Percentiles rank a stretch among this genome's conserved stretches.
phyloP scores from a whole-genome alignment of 2,888 invertebrate genomes.

The Drosophila flavopinicola region DNA sequence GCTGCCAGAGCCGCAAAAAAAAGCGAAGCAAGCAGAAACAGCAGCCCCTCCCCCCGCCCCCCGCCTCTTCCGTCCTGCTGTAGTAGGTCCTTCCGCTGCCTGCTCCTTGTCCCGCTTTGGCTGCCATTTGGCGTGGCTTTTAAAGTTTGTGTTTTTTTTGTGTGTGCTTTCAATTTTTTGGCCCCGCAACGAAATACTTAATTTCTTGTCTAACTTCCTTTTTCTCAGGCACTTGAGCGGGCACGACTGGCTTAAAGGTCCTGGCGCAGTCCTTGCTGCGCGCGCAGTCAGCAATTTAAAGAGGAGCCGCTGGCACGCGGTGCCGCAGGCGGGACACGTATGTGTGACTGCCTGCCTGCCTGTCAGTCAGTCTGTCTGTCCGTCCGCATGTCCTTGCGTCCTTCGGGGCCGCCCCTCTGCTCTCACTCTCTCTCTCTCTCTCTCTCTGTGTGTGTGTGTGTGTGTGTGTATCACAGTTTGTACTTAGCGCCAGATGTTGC shows the following conservation, averaged over 20 bases:
- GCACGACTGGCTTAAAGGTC: conserved; percentile 50
- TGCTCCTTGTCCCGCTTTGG: conserved; percentile 12
- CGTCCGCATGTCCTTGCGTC: conserved; percentile 21
- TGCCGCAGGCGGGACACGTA: conserved; percentile 34
- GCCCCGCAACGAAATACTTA: conserved; percentile 48
- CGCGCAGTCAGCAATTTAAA: conserved; percentile 71
- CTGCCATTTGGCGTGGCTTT: conserved; percentile 53
- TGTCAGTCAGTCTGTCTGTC: conserved; percentile 21
- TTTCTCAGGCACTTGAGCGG: conserved; percentile 55
- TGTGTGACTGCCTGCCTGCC: conserved; percentile 24
- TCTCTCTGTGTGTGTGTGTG: conserved; percentile 15
- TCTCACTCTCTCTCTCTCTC: too few species aligned
- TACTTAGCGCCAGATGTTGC: conserved; percentile 79
- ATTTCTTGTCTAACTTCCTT: conserved; percentile 68
- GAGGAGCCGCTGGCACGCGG: conserved; percentile 66
- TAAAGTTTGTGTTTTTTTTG: conserved; percentile 38
- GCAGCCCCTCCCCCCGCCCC: not conserved
- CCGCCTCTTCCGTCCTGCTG: not conserved
- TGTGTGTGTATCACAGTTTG: conserved; percentile 76
- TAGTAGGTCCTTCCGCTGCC: too few species aligned
- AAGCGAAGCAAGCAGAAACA: not conserved
- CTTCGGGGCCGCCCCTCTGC: conserved; percentile 16
- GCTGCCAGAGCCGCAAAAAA: conserved; percentile 54
- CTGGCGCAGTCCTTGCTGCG: conserved; percentile 49
- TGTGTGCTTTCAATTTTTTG: conserved; percentile 51